Conservation (phyloP, 2,797 vertebrate genomes). For the Hyperoplus immaculatus region DNA sequence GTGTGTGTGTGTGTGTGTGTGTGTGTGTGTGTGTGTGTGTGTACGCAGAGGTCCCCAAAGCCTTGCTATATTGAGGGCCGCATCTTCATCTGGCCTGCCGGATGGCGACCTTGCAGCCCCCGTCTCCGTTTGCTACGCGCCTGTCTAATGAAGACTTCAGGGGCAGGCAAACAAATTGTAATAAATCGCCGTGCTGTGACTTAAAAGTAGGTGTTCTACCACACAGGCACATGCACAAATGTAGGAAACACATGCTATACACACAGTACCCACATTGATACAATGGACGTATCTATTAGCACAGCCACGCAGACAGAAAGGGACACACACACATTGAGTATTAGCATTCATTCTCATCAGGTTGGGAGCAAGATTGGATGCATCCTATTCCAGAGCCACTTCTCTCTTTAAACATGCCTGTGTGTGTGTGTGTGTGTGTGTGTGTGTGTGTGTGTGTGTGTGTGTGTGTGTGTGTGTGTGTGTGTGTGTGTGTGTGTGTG, state of each 20-base stretch:
- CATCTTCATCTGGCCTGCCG: conserved; percentile 72
- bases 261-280: conserved; percentile 18
- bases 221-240: conserved; percentile 1
- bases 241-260: conserved; percentile 4
- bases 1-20: no score
- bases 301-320: neutral
- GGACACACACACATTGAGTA: conserved; percentile 44
- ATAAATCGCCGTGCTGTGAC: conserved; percentile 80
- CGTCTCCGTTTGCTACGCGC: conserved; percentile 56
- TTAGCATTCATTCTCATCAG: conserved; percentile 82
- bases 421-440: neutral
- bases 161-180: conserved; percentile 83
- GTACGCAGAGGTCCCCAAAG: conserved; percentile 57
- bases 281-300: neutral
- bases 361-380: conserved; percentile 53
- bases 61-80: conserved; percentile 66
- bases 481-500: neutral
- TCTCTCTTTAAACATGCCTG: conserved; percentile 50
- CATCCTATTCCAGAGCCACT: conserved; percentile 54
- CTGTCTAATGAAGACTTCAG: conserved; percentile 86
- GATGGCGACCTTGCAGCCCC: conserved; percentile 77
- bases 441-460: conserved; percentile 9
- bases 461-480: conserved; percentile 26
- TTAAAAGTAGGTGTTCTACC: conserved; percentile 73
- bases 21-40: conserved; percentile 1